Base-by-base conservation (phyloP, 2,797 vertebrate species). In the Zalophus californianus region DNA sequence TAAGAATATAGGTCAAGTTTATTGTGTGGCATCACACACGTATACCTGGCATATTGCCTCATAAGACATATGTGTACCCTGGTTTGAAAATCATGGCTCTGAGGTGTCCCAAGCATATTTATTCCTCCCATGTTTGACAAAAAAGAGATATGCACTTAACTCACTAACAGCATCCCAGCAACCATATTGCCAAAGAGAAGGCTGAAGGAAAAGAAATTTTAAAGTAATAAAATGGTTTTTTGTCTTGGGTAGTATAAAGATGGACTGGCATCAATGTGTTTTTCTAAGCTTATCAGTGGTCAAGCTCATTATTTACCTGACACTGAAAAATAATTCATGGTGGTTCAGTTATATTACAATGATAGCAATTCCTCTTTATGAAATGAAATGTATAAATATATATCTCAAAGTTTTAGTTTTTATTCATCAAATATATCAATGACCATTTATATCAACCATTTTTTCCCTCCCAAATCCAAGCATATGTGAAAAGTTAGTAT, bases 281-380 rank as follows among this genome's bases (percentile, higher is more conserved):
- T 91, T 93, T 88, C 41, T 38, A 83, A 91, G 23, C 27, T 91
- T 75, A 77, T 62, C 89, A 91, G 52, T 87, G 44, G n/a, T 66
- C 52, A 89, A 52, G 32, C 38, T 96, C 64, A 91, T 92, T 97
- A 84, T 95, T 95, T 95, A 93, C 56, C 68, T 94, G 73, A 94
- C 15, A 72, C 66, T 64, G 73, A 92, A 86, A 95, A 91, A 92
- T 94, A 97, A 89, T 70, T 91, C 66, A 64, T 62, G 60, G 44
- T 91, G 87, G 29, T 82, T 96, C 35, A 62, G 27, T 95, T 83
- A 96, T 66, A 90, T 64, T 68, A 95, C 25, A 68, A 78, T 90
- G 78, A 29, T 11, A 95, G 12, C 13, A 58, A 15, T 91, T 94
- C 32, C 54, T 73, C 75, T 83, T 54, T 89, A 18, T 78, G 11